Base-by-base conservation (phyloP, 2,888 invertebrate genomes). In the Drosophila neonasuta region DNA sequence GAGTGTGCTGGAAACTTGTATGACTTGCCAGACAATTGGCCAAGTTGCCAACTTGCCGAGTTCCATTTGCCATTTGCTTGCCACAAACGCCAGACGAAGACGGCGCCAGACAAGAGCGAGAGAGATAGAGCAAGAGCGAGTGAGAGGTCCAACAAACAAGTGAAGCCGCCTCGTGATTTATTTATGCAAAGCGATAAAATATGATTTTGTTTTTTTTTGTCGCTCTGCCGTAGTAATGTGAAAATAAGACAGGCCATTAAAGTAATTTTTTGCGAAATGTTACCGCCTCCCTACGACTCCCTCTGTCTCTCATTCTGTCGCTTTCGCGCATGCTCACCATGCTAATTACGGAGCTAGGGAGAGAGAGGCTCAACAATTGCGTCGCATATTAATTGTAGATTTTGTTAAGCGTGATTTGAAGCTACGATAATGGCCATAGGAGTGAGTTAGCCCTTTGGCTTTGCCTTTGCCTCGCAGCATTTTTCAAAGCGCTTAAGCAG, bases 131-230 rank as follows among this genome's bases (percentile, higher is more conserved):
- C 34, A 11, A 6, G 15, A 36, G 8, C 4, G 56, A 69, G 60
- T 65, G 32, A 24, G 24, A 44, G 36, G 24, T 24, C 6, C 24
- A 60, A 57, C 46, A 62, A 68, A 68, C 74, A 74, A 62, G 74
- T 78, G 78, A 59, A 48, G 77, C 85, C 66, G 71, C 64, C 67
- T 46, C 52, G 71, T 88, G 88, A 83, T 83, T 83, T 83, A 88
- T 88, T 81, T 77, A 86, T 84, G 85, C 82, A 75, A 66, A 79
- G 48, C 75, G 62, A 77, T 77, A 87, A 87, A 83, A 87, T 84
- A 84, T 80, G 81, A 85, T 81, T 88, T 86, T 68, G 71, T 71
- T 74, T 65, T 67, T 24, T 24, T 24, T 63, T 63, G 68, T 64
- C 56, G 45, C 46, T 56, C n/a, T 36, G 45, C 34, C 42, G n/a